Evolutionary conservation across 1,140 invertebrate species (phyloP).

Genomic region (Probaryconus sp.): DNA sequence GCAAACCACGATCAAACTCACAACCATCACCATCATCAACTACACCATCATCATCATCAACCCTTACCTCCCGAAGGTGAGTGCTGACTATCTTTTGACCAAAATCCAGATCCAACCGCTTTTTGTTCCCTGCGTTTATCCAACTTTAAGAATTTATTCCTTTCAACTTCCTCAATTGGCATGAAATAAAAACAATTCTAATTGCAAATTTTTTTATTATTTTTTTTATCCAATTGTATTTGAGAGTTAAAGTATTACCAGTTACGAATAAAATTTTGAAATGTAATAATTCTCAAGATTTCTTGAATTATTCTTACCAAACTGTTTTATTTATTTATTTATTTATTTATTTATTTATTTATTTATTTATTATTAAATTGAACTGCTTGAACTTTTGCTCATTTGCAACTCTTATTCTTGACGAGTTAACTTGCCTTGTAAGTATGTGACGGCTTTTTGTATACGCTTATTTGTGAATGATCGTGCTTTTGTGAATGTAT

Average conservation of each 20-base stretch:
- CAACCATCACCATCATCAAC: constrained; percentile 68
- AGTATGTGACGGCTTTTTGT: constrained; percentile 40
- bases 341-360: no score
- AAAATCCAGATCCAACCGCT: neutral
- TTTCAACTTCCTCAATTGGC: neutral
- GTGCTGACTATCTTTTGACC: constrained; percentile 53
- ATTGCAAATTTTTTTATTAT: no score
- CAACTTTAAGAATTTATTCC: neutral
- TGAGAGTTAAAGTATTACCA: no score
- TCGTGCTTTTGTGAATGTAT: constrained; percentile 28
- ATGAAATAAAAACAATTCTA: no score
- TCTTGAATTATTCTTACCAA: no score
- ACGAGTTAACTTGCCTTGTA: constrained; percentile 37
- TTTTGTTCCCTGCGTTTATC: no score
- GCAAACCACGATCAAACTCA: constrained; percentile 73
- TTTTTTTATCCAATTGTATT: no score
- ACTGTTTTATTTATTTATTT: no score
- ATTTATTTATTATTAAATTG: neutral
- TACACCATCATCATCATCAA: constrained; percentile 70
- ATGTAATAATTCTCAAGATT: no score
- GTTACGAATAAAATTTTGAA: no score
- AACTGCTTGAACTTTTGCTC: constrained; percentile 23
- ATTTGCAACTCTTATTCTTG: constrained; percentile 15
- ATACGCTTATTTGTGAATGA: constrained; percentile 27
- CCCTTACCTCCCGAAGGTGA: constrained; percentile 80